A percentile compares a stretch with the other conserved stretches of the same genome.
These are phyloP conservation scores for Lasioglossum villosulum DNA, from an alignment of 2,888 invertebrate genomes.

Conservation along the genomic window DNA sequence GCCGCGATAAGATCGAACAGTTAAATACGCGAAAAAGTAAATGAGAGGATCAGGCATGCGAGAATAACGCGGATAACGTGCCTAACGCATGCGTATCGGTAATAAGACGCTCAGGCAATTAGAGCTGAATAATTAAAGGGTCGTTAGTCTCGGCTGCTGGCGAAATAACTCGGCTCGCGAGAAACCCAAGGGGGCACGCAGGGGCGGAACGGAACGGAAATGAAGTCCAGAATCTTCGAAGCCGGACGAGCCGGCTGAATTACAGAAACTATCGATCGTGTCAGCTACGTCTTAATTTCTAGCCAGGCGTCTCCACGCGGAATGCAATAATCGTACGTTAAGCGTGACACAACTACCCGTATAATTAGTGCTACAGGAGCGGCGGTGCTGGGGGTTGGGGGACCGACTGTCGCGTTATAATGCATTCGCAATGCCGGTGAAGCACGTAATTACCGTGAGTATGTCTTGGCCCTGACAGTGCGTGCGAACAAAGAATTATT, in stretches of 20 bases:
- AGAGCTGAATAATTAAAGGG: conserved; percentile 70
- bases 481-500: conserved; percentile 29
- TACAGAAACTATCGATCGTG: conserved; percentile 63
- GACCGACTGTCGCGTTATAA: conserved; percentile 48
- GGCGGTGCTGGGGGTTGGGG: not conserved
- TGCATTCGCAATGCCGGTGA: conserved; percentile 52
- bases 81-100: conserved; percentile 61
- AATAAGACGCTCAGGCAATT: conserved; percentile 70
- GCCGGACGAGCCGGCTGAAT: conserved; percentile 40
- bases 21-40: conserved; percentile 33
- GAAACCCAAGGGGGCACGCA: not conserved
- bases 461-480: conserved; percentile 37
- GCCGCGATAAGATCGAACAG: not conserved
- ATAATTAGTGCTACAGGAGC: conserved; percentile 58
- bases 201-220: conserved; percentile 51
- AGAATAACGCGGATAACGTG: conserved; percentile 52
- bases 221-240: conserved; percentile 55
- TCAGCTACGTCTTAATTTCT: conserved; percentile 54
- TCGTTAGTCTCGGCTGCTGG: conserved; percentile 65
- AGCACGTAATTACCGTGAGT: conserved; percentile 59
- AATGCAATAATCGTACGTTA: conserved; percentile 67
- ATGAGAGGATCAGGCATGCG: conserved; percentile 48
- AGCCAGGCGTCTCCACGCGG: conserved; percentile 23
- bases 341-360: conserved; percentile 52
- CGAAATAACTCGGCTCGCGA: conserved; percentile 41